Conservation (phyloP, 2,888 invertebrate genomes). For the Hirtodrosophila histrioides region DNA sequence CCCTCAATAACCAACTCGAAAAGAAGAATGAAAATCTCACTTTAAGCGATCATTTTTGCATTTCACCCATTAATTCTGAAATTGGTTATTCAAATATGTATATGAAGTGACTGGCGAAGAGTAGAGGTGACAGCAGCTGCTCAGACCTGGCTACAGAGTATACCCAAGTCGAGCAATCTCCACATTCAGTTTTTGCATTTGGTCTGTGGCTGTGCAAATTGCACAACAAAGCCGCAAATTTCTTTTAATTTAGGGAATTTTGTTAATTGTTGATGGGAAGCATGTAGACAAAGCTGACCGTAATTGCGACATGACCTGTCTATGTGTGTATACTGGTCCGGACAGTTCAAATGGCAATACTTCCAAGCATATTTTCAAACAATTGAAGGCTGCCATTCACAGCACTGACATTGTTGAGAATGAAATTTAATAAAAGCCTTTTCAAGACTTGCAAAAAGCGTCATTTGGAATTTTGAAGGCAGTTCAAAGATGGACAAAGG, state of each 20-base stretch:
- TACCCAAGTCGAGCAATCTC: neutral
- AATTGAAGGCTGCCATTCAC: slow-evolving; percentile 14
- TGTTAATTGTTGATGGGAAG: slow-evolving; percentile 47
- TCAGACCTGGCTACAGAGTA: neutral
- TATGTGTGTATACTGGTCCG: slow-evolving; percentile 1
- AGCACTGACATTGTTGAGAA: neutral
- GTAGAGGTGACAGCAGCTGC: too few relatives aligned
- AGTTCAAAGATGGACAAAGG: slow-evolving; percentile 8
- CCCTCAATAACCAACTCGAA: too few relatives aligned
- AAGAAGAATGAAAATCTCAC: too few relatives aligned
- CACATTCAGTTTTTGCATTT: slow-evolving; percentile 20
- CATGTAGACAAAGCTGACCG: too few relatives aligned
- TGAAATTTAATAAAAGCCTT: slow-evolving; percentile 26
- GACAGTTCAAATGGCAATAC: slow-evolving; percentile 13
- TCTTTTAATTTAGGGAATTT: slow-evolving; percentile 53
- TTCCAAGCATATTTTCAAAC: slow-evolving; percentile 19
- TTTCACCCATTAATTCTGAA: too few relatives aligned
- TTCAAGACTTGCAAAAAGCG: slow-evolving; percentile 28
- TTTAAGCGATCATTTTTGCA: too few relatives aligned
- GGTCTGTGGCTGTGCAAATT: slow-evolving; percentile 26
- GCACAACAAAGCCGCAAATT: slow-evolving; percentile 49
- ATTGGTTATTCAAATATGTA: too few relatives aligned
- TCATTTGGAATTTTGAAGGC: slow-evolving; percentile 2
- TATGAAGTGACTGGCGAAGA: too few relatives aligned
- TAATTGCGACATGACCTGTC: too few relatives aligned